A percentile compares a stretch with the other conserved stretches of the same genome.
Evolutionary conservation across 2,113 vertebrate species (phyloP).

Genomic region (Geococcyx californianus): DNA sequence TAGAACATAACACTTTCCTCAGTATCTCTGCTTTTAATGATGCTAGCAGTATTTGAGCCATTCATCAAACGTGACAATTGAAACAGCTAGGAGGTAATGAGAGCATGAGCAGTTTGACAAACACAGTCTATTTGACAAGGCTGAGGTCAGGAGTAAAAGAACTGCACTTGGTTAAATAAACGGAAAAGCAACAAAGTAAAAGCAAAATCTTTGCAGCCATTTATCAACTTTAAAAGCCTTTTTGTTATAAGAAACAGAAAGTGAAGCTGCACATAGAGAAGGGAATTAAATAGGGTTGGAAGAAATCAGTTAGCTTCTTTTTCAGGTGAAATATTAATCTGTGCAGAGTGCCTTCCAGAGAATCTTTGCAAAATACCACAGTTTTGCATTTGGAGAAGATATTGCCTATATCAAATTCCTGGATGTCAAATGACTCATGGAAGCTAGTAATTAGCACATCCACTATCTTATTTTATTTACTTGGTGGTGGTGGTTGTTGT

Average conservation of each 20-base stretch:
- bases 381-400: background rate
- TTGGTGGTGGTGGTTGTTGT: no score
- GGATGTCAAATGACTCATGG: background rate
- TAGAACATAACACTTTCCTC: slow-evolving; percentile 39
- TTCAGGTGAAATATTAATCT: background rate
- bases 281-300: slow-evolving; percentile 22
- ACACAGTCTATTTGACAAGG: slow-evolving; percentile 69
- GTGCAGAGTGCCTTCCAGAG: background rate
- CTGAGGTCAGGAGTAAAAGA: slow-evolving; percentile 65
- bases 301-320: background rate
- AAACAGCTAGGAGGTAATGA: slow-evolving; percentile 70
- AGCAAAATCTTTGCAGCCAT: slow-evolving; percentile 60
- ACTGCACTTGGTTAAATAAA: slow-evolving; percentile 69
- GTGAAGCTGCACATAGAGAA: slow-evolving; percentile 39
- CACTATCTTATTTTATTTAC: background rate
- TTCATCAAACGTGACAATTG: slow-evolving; percentile 64
- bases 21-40: slow-evolving; percentile 58
- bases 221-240: slow-evolving; percentile 69
- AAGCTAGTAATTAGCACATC: background rate
- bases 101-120: slow-evolving; percentile 69
- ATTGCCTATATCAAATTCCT: background rate
- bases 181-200: slow-evolving; percentile 70
- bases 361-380: background rate
- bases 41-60: slow-evolving; percentile 48
- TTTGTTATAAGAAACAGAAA: slow-evolving; percentile 56